A percentile compares a stretch with the other conserved stretches of the same genome.
Conservation (phyloP, 2,797 vertebrate species). For the Chelidonichthys spinosus region DNA sequence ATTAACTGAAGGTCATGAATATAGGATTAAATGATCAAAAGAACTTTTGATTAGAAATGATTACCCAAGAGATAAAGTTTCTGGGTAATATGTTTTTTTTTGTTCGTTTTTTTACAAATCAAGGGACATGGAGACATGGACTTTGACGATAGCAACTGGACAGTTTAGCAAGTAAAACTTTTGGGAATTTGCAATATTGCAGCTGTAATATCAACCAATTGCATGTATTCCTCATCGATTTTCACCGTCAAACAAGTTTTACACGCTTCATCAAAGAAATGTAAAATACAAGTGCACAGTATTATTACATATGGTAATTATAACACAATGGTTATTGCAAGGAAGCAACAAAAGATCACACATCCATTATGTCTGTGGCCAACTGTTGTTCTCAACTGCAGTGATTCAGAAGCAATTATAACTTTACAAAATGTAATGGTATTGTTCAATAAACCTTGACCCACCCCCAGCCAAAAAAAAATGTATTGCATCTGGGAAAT, state of each 20-base stretch:
- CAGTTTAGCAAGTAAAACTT: neutral
- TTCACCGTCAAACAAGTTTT: neutral
- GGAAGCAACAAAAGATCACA: neutral
- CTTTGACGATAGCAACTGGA: neutral
- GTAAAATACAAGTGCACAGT: neutral
- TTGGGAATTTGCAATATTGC: neutral
- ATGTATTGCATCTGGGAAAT: conserved; percentile 4
- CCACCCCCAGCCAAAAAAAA: no score
- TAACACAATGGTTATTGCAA: neutral
- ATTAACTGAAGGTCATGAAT: neutral
- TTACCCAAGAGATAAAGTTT: conserved; percentile 4
- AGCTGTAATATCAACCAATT: neutral
- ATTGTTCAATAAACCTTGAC: neutral
- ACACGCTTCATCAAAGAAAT: neutral
- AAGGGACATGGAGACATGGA: neutral
- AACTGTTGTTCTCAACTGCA: conserved; percentile 3
- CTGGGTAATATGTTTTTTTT: neutral
- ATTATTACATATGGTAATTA: neutral
- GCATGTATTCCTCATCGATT: neutral
- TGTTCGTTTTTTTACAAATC: neutral
- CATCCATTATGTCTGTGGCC: neutral
- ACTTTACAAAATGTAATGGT: neutral
- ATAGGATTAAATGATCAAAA: conserved; percentile 13
- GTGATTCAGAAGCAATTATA: neutral
- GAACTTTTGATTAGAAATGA: neutral